Conservation (phyloP, 2,888 invertebrate species). For the Drosophila nr. perissopoda region DNA sequence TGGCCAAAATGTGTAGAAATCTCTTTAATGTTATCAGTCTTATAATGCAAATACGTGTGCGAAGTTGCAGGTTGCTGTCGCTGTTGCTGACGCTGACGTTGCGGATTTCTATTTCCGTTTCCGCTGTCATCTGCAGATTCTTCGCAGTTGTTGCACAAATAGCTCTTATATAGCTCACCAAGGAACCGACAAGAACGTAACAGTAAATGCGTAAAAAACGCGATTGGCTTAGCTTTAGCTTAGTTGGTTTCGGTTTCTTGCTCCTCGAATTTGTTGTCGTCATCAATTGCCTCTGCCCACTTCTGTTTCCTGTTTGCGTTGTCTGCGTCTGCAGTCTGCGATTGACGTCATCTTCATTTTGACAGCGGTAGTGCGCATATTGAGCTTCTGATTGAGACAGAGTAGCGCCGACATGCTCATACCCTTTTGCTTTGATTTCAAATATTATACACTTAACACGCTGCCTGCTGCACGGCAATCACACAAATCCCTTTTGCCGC, state of each 20-base stretch:
- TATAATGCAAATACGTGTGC: conserved; percentile 83
- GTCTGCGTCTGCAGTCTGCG: conserved; percentile 27
- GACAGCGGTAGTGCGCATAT: conserved; percentile 82
- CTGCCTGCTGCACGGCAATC: conserved; percentile 54
- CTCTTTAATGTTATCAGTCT: conserved; percentile 84
- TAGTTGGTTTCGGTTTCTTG: conserved; percentile 45
- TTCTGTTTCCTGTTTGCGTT: conserved; percentile 23
- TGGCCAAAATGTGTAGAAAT: conserved; percentile 78
- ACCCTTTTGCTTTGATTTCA: conserved; percentile 83
- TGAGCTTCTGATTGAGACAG: conserved; percentile 72
- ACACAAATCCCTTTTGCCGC: conserved; percentile 23
- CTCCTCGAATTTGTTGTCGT: conserved; percentile 36
- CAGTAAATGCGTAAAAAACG: conserved; percentile 68
- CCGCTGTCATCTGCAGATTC: conserved; percentile 7
- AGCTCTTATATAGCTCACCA: conserved; percentile 67
- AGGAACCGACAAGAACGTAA: conserved; percentile 64
- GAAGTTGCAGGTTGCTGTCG: conserved; percentile 36
- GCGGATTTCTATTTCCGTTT: conserved; percentile 34
- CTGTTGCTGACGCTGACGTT: conserved; percentile 19
- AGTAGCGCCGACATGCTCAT: conserved; percentile 74
- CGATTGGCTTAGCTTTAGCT: conserved; percentile 71
- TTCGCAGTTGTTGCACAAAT: conserved; percentile 57
- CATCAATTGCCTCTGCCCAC: conserved; percentile 42
- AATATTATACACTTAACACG: conserved; percentile 83
- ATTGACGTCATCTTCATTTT: conserved; percentile 76